Percentiles rank a stretch among this genome's conserved stretches.
Evolutionary conservation across 2,797 vertebrate genomes (phyloP).

Genomic region (Intellagama lesueurii): DNA sequence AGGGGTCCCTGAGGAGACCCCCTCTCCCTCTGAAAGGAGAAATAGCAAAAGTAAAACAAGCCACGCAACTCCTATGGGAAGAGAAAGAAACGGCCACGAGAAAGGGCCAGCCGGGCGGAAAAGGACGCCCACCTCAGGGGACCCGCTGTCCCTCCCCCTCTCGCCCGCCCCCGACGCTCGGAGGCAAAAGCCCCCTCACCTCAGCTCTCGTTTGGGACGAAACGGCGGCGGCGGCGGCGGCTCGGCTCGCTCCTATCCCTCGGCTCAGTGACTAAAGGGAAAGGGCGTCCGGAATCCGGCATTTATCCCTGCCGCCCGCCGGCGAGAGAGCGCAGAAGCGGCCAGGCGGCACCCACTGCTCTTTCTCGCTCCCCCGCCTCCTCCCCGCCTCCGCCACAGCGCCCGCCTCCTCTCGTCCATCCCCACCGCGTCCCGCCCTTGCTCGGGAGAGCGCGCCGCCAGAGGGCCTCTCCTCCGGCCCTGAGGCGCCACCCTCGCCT

Average conservation of each 20-base stretch:
- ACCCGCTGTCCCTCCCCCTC: too few species aligned
- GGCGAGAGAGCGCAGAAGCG: not conserved
- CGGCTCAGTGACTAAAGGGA: not conserved
- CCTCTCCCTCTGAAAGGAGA: not conserved
- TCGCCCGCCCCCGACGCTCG: too few species aligned
- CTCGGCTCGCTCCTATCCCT: not conserved
- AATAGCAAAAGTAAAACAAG: not conserved
- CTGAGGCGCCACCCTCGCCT: too few species aligned
- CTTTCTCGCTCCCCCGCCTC: not conserved
- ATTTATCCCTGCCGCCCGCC: constrained; percentile 36
- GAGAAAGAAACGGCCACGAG: not conserved
- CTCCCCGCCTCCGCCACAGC: too few species aligned
- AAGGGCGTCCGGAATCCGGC: not conserved
- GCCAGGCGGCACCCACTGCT: constrained; percentile 16
- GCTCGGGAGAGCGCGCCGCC: too few species aligned
- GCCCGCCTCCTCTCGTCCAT: too few species aligned
- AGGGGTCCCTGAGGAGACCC: not conserved
- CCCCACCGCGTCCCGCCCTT: too few species aligned
- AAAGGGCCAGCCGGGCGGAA: not conserved
- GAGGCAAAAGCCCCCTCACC: not conserved
- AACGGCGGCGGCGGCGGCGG: not conserved
- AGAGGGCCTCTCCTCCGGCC: too few species aligned
- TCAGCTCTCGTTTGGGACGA: not conserved
- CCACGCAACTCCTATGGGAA: not conserved
- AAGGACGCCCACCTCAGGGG: not conserved